These are phyloP conservation scores for Epinotia demarniana DNA, from an alignment of 2,888 invertebrate genomes.

Conservation along the genomic window DNA sequence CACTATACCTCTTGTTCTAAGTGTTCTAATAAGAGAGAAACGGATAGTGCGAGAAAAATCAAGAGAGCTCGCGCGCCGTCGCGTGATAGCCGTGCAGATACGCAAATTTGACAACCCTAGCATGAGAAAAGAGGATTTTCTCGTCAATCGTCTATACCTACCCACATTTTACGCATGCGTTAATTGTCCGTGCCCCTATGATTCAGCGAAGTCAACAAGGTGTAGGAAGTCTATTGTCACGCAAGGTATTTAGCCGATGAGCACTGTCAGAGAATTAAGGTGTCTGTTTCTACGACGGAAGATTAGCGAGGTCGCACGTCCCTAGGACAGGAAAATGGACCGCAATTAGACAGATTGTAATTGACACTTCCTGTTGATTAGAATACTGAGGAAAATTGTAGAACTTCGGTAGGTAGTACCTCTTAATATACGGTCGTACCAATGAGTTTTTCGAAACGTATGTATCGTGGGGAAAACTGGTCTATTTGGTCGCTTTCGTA, in stretches of 20 bases:
- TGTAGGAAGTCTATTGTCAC: slow-evolving; percentile 4
- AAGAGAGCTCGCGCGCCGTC: too few species aligned
- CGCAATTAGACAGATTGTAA: slow-evolving; percentile 10
- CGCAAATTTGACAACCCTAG: too few species aligned
- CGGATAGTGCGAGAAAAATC: too few species aligned
- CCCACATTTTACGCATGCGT: too few species aligned
- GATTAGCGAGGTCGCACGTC: slow-evolving; percentile 13
- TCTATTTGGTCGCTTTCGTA: too few species aligned
- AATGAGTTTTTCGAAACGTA: too few species aligned
- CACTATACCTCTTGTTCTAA: too few species aligned
- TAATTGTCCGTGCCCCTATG: background rate
- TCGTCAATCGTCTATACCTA: too few species aligned
- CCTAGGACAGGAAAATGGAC: slow-evolving; percentile 16
- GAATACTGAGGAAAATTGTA: slow-evolving; percentile 18
- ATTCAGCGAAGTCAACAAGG: background rate
- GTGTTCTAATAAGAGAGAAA: too few species aligned
- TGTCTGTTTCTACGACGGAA: slow-evolving; percentile 14
- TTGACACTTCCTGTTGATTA: slow-evolving; percentile 19
- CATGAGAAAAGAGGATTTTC: too few species aligned
- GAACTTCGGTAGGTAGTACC: background rate
- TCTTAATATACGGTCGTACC: background rate
- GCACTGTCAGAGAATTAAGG: background rate
- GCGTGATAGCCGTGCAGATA: too few species aligned
- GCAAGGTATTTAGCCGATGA: background rate
- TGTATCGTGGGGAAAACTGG: too few species aligned